These are phyloP conservation scores for Girardinichthys multiradiatus DNA, from an alignment of 2,113 vertebrate genomes.

Conservation along the genomic window DNA sequence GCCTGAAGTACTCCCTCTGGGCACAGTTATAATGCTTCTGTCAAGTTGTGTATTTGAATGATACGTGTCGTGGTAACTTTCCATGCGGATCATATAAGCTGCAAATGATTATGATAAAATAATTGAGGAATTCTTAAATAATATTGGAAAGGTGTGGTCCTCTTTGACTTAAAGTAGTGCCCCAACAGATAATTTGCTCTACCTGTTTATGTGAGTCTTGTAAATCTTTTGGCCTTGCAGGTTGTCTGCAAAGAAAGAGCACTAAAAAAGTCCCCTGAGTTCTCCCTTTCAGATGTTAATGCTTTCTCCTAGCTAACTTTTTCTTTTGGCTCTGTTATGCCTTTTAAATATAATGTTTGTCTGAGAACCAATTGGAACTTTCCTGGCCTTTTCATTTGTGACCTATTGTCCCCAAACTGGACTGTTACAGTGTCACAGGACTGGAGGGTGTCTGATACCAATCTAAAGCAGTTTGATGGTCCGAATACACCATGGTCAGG, in stretches of 20 bases:
- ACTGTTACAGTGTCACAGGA: background rate
- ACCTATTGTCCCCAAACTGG: background rate
- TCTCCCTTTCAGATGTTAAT: no score
- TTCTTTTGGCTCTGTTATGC: background rate
- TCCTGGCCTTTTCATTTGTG: slow-evolving; percentile 11
- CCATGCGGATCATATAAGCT: background rate
- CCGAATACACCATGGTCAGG: no score
- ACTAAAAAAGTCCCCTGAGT: no score
- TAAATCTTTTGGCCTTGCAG: no score
- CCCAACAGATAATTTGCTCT: no score
- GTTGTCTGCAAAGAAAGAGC: no score
- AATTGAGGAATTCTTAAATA: background rate
- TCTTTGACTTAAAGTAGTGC: background rate
- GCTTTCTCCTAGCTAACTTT: background rate
- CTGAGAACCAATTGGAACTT: slow-evolving; percentile 14
- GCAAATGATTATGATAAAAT: background rate
- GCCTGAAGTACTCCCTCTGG: background rate
- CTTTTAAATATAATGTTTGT: slow-evolving; percentile 2
- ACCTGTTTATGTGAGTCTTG: no score
- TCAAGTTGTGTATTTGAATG: background rate
- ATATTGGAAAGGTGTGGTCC: background rate
- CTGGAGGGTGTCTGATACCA: no score
- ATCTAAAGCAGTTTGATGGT: no score
- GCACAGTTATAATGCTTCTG: slow-evolving; percentile 4
- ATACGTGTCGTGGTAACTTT: background rate